Evolutionary conservation across 2,888 invertebrate genomes (phyloP).

Genomic region (Beris chalybata): DNA sequence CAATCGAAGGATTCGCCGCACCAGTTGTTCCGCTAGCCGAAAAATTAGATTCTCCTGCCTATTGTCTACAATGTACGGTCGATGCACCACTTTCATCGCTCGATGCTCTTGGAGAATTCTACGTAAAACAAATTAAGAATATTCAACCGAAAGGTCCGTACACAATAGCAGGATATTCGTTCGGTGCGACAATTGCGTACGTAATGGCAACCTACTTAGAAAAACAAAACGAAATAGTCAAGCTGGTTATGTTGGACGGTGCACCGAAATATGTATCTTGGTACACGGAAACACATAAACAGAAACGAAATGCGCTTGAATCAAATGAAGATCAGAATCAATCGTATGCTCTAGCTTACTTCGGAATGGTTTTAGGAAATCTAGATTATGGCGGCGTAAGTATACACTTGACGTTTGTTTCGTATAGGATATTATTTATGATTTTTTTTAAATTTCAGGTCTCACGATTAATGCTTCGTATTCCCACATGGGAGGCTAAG

Average conservation of each 20-base stretch:
- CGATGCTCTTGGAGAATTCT: slow-evolving; percentile 70
- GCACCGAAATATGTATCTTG: slow-evolving; percentile 80
- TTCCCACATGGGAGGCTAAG: slow-evolving; percentile 56
- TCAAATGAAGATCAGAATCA: slow-evolving; percentile 64
- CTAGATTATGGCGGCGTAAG: slow-evolving; percentile 72
- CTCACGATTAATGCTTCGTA: slow-evolving; percentile 49
- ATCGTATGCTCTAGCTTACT: slow-evolving; percentile 78
- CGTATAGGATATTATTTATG: background rate
- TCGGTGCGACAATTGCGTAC: slow-evolving; percentile 91
- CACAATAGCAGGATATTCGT: slow-evolving; percentile 91
- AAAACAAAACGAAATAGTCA: slow-evolving; percentile 54
- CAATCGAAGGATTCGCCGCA: slow-evolving; percentile 84
- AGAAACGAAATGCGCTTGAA: slow-evolving; percentile 52
- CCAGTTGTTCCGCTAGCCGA: slow-evolving; percentile 72
- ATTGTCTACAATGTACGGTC: slow-evolving; percentile 86
- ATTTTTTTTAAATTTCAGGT: slow-evolving; percentile 43
- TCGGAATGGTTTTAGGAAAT: slow-evolving; percentile 77
- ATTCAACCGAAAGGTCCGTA: slow-evolving; percentile 83
- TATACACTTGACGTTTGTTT: slow-evolving; percentile 32
- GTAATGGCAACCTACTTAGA: slow-evolving; percentile 91
- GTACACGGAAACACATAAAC: slow-evolving; percentile 68
- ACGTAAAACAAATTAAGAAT: slow-evolving; percentile 71
- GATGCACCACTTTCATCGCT: slow-evolving; percentile 75
- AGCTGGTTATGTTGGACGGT: slow-evolving; percentile 82
- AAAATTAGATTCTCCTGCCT: slow-evolving; percentile 74